Conservation (phyloP, 2,888 invertebrate genomes). For the Pilophorus perplexus region DNA sequence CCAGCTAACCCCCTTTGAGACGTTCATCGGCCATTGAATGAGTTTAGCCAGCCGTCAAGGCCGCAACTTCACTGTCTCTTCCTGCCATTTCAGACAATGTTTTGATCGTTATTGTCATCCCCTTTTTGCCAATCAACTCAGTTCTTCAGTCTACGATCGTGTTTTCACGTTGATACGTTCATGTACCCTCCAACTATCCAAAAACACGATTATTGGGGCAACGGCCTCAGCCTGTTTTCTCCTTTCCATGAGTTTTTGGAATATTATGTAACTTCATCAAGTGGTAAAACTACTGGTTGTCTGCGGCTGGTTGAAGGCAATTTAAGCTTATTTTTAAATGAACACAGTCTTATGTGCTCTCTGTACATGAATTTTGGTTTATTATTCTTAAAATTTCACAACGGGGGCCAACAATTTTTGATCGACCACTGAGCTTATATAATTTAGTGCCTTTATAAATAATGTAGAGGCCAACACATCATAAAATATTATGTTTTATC, state of each 20-base stretch:
- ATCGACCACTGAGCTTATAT: no score
- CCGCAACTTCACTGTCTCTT: background rate
- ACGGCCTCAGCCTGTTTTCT: background rate
- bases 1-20: background rate
- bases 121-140: background rate
- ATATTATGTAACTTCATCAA: constrained; percentile 34
- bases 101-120: background rate
- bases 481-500: no score
- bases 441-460: no score
- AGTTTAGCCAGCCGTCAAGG: constrained; percentile 4
- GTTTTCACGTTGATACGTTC: no score
- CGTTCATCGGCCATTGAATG: background rate
- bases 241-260: background rate
- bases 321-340: background rate
- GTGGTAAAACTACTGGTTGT: constrained; percentile 25
- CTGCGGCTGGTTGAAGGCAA: no score
- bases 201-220: background rate
- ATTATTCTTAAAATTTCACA: no score
- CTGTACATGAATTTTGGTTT: no score
- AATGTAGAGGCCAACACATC: no score
- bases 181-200: no score
- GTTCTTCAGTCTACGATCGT: no score
- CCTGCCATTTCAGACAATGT: constrained; percentile 3
- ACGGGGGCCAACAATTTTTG: no score
- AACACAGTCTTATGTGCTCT: background rate